Conservation (phyloP, 2,888 invertebrate species). For the Liodrosophila aerea region DNA sequence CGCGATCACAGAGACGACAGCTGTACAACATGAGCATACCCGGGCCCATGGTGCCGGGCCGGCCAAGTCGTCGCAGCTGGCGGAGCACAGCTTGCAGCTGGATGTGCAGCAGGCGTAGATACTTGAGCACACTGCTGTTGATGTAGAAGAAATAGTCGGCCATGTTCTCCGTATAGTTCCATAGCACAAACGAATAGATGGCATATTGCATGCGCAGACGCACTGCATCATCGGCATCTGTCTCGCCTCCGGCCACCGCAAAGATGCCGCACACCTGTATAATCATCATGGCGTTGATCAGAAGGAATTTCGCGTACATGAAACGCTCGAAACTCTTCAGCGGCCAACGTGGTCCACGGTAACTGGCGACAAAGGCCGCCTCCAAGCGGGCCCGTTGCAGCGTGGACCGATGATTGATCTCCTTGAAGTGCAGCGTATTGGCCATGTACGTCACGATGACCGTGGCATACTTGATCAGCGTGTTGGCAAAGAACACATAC, state of each 20-base stretch:
- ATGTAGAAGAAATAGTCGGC: conserved; percentile 75
- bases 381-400: conserved; percentile 59
- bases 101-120: conserved; percentile 59
- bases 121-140: conserved; percentile 63
- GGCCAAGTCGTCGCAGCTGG: conserved; percentile 24
- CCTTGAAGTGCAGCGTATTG: conserved; percentile 61
- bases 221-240: conserved; percentile 12
- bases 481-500: conserved; percentile 67
- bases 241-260: conserved; percentile 30
- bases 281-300: conserved; percentile 74
- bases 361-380: conserved; percentile 43
- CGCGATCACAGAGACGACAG: conserved; percentile 50
- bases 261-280: conserved; percentile 64
- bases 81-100: conserved; percentile 39
- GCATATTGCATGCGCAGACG: conserved; percentile 58
- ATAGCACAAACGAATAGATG: conserved; percentile 70
- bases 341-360: conserved; percentile 33
- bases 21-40: conserved; percentile 42
- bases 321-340: conserved; percentile 60
- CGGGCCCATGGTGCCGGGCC: neutral
- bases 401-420: conserved; percentile 57
- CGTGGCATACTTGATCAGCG: conserved; percentile 69
- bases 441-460: conserved; percentile 71
- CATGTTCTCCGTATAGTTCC: conserved; percentile 79
- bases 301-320: conserved; percentile 65